Base-by-base conservation (phyloP, 1,140 invertebrate genomes). In the Theocolax elegans region DNA sequence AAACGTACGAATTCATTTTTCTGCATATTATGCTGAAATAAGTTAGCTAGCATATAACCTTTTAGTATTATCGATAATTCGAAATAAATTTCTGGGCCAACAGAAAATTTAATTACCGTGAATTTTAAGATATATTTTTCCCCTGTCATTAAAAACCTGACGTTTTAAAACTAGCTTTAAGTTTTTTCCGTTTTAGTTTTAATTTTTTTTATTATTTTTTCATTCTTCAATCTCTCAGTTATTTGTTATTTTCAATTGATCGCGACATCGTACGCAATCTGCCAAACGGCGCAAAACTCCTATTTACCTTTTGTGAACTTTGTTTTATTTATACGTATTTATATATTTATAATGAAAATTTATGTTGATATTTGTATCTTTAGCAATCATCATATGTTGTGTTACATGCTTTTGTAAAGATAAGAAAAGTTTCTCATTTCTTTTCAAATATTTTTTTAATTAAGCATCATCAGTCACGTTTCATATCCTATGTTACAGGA, bases 1-100 rank as follows among this genome's bases (percentile, higher is more conserved):
- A n/a, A n/a, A n/a, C n/a, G n/a, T n/a, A n/a, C n/a, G n/a, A n/a
- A n/a, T n/a, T n/a, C n/a, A n/a, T n/a, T n/a, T n/a, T n/a, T n/a
- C n/a, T n/a, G n/a, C n/a, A n/a, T n/a, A n/a, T n/a, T n/a, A n/a
- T n/a, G n/a, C n/a, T n/a, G n/a, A 42, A 66, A 66, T n/a, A 44
- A 54, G 3, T 42, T 31, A 49, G 1, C 15, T n/a, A 27, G 27
- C 17, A 10, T 4, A 7, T 19, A 4, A 58, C 35, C 25, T 40
- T 38, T 42, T 46, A 69, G 40, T 69, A 69, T 69, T 69, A 40
- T 69, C 67, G 58, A 48, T 69, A 69, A 69, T 44, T 63, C 35
- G 48, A 63, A 69, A 17, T 60, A 58, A 62, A 68, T 60, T 29
- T 56, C 51, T 56, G 27, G 53, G 17, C 25, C 17, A 56, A 23